Conservation (phyloP, 1,140 invertebrate genomes). For the Listronotus oregonensis region DNA sequence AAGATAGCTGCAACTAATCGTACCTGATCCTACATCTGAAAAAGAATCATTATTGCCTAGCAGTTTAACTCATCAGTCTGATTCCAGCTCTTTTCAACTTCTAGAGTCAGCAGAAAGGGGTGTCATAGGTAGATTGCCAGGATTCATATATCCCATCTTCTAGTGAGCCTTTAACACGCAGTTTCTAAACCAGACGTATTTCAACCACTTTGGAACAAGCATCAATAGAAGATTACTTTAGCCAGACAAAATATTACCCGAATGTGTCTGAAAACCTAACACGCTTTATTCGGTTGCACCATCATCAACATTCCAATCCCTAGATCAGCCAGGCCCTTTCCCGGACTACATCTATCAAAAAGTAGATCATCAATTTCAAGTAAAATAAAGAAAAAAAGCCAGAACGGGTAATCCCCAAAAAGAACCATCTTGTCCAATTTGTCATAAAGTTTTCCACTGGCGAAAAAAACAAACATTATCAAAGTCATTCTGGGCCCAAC, state of each 20-base stretch:
- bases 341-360: slow-evolving; percentile 51
- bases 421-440: slow-evolving; percentile 60
- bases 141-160: slow-evolving; percentile 24
- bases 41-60: slow-evolving; percentile 31
- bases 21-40: slow-evolving; percentile 5
- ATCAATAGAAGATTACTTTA: slow-evolving; percentile 31
- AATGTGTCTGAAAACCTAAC: slow-evolving; percentile 33
- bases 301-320: slow-evolving; percentile 42
- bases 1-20: slow-evolving; percentile 41
- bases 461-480: slow-evolving; percentile 65
- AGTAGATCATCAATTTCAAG: slow-evolving; percentile 28
- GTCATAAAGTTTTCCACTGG: slow-evolving; percentile 66
- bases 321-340: slow-evolving; percentile 50
- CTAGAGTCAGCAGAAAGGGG: slow-evolving; percentile 39
- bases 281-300: slow-evolving; percentile 30
- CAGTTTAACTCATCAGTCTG: slow-evolving; percentile 23
- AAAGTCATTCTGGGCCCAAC: slow-evolving; percentile 70
- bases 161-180: slow-evolving; percentile 21
- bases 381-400: slow-evolving; percentile 29
- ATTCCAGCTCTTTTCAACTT: slow-evolving; percentile 4
- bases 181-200: slow-evolving; percentile 35
- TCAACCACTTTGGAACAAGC: slow-evolving; percentile 44
- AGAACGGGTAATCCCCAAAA: slow-evolving; percentile 31
- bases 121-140: slow-evolving; percentile 39
- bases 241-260: slow-evolving; percentile 46